These are phyloP conservation scores for Triplophysa rosa DNA, from an alignment of 2,113 vertebrate species.

Conservation along the genomic window DNA sequence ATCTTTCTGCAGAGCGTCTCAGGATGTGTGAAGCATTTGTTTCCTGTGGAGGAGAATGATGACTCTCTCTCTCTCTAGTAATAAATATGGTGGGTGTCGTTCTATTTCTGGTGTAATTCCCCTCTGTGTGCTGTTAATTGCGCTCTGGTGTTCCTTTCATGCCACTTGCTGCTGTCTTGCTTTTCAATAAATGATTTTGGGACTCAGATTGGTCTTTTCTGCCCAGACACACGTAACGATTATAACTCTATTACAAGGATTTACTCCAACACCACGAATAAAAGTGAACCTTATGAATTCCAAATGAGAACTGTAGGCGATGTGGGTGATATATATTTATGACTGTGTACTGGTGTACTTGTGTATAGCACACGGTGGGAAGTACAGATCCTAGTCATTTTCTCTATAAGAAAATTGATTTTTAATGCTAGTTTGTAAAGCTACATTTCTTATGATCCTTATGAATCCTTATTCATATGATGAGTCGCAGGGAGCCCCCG, in stretches of 20 bases:
- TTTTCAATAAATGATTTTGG: constrained; percentile 1
- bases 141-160: constrained; percentile 9
- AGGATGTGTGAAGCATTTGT: constrained; percentile 23
- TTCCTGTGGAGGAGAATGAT: constrained; percentile 37
- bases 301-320: neutral
- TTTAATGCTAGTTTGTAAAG: no score
- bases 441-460: no score
- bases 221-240: neutral
- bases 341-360: no score
- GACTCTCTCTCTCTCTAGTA: neutral
- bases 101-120: constrained; percentile 25
- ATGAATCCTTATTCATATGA: no score
- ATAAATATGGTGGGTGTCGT: constrained; percentile 57
- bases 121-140: constrained; percentile 25
- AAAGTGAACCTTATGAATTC: neutral
- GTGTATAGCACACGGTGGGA: no score
- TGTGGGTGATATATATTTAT: no score
- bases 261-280: neutral
- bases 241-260: neutral
- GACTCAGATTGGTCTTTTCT: neutral
- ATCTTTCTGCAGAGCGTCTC: constrained; percentile 23
- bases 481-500: no score
- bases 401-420: no score
- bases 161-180: constrained; percentile 8
- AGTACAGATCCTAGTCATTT: no score